phyloP scores from a whole-genome alignment of 2,113 vertebrate genomes.

The Sceloporus undulatus region DNA sequence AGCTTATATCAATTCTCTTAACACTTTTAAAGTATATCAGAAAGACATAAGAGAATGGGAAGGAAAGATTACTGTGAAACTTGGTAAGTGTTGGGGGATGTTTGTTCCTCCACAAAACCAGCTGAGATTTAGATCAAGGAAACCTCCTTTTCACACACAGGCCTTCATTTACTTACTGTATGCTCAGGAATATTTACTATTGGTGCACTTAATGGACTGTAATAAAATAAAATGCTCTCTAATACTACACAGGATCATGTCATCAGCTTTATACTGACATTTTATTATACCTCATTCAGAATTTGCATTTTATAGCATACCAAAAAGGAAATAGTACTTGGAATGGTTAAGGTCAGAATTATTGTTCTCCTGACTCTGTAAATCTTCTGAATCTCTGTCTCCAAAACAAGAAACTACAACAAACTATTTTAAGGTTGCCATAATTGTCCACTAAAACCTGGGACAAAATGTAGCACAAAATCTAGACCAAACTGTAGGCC shows the following conservation, averaged over 20 bases:
- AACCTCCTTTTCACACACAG: conserved; percentile 35
- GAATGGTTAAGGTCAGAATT: conserved; percentile 19
- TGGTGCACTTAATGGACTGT: conserved; percentile 59
- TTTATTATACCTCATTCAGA: conserved; percentile 55
- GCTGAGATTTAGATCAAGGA: conserved; percentile 55
- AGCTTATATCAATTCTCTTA: conserved; percentile 11
- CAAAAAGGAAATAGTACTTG: conserved; percentile 20
- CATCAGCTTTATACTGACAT: conserved; percentile 57
- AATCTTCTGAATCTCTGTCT: not conserved
- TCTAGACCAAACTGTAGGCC: too few species aligned
- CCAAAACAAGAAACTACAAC: conserved; percentile 3
- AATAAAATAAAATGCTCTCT: conserved; percentile 64
- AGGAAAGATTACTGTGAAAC: conserved; percentile 10
- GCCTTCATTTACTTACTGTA: conserved; percentile 40
- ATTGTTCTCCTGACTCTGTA: conserved; percentile 13
- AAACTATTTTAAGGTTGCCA: not conserved
- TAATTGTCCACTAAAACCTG: too few species aligned
- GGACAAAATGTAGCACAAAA: too few species aligned
- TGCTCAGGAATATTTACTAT: conserved; percentile 38
- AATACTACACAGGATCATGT: conserved; percentile 49
- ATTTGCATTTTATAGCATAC: conserved; percentile 52
- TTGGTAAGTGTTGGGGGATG: conserved; percentile 27
- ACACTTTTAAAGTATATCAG: conserved; percentile 9
- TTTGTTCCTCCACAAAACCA: conserved; percentile 58
- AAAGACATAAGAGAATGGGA: conserved; percentile 28